These are phyloP conservation scores for Dipodomys stephensi DNA, from an alignment of 2,113 vertebrate genomes.

Conservation along the genomic window DNA sequence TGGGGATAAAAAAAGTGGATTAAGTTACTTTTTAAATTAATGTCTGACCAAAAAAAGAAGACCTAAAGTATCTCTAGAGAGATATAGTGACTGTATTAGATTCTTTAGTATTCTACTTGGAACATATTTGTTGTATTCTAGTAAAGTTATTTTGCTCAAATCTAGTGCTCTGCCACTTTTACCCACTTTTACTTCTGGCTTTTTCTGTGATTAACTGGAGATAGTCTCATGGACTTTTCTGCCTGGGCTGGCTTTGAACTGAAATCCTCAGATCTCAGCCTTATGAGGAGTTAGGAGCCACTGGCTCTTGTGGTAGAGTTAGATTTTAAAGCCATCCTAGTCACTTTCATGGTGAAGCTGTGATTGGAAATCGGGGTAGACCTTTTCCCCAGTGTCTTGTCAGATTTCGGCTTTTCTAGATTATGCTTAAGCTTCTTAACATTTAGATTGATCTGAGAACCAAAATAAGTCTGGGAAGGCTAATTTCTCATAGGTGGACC, in stretches of 20 bases:
- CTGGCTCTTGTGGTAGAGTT: neutral
- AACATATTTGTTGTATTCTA: slow-evolving; percentile 10
- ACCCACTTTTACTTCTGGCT: too few species aligned
- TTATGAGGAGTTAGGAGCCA: too few species aligned
- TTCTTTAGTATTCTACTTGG: slow-evolving; percentile 17
- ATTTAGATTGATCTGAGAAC: neutral
- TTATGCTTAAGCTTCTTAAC: neutral
- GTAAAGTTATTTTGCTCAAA: neutral
- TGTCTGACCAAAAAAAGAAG: slow-evolving; percentile 7
- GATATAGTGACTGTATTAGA: neutral
- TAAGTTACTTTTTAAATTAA: slow-evolving; percentile 28
- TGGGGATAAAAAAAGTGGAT: neutral
- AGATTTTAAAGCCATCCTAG: slow-evolving; percentile 4
- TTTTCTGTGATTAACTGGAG: too few species aligned
- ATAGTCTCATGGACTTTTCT: too few species aligned
- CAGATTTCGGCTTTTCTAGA: slow-evolving; percentile 4
- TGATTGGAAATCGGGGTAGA: slow-evolving; percentile 4
- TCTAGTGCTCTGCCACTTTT: too few species aligned
- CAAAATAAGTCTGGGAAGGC: neutral
- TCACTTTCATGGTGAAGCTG: slow-evolving; percentile 5
- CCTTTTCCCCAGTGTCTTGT: neutral
- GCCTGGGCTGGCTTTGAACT: too few species aligned
- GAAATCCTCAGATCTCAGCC: too few species aligned
- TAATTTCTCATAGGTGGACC: neutral
- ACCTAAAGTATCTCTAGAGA: neutral